These are phyloP conservation scores for Iphiclides podalirius DNA, from an alignment of 2,888 invertebrate genomes.

Conservation along the genomic window DNA sequence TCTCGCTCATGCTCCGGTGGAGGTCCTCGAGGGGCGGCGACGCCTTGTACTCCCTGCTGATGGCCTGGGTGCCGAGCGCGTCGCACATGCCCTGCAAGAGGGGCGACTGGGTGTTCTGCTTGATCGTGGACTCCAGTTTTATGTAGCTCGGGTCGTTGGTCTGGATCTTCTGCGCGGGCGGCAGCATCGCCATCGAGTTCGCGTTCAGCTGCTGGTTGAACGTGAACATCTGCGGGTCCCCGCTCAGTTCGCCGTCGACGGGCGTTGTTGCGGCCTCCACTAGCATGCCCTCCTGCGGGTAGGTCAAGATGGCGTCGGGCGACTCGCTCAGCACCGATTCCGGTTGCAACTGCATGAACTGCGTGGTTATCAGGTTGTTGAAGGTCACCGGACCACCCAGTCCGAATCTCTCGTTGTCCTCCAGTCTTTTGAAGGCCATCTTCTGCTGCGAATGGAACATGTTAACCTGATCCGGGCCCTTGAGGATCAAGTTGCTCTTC, in stretches of 20 bases:
- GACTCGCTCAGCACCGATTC: conserved; percentile 62
- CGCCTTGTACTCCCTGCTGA: conserved; percentile 65
- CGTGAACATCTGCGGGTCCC: conserved; percentile 59
- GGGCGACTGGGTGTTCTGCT: conserved; percentile 72
- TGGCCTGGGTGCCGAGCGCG: conserved; percentile 52
- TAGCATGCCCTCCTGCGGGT: conserved; percentile 57
- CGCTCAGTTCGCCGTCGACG: conserved; percentile 50
- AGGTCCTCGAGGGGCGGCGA: conserved; percentile 71
- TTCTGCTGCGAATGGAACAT: conserved; percentile 75
- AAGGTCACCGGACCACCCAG: conserved; percentile 66
- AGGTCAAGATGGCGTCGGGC: conserved; percentile 56
- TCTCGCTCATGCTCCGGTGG: conserved; percentile 51
- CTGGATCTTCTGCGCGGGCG: conserved; percentile 62
- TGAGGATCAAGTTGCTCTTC: conserved; percentile 72
- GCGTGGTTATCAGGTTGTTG: conserved; percentile 69
- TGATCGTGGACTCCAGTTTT: conserved; percentile 69
- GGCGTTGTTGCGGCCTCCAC: conserved; percentile 55
- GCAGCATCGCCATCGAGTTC: conserved; percentile 58
- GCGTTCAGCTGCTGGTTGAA: conserved; percentile 67
- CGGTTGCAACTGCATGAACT: conserved; percentile 69
- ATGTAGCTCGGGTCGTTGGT: conserved; percentile 68
- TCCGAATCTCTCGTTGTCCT: conserved; percentile 66
- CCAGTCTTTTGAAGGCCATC: conserved; percentile 68
- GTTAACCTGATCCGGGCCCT: conserved; percentile 72
- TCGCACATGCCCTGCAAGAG: conserved; percentile 70